Base-by-base conservation (phyloP, 1,140 invertebrate genomes). In the Belonocnema kinseyi region DNA sequence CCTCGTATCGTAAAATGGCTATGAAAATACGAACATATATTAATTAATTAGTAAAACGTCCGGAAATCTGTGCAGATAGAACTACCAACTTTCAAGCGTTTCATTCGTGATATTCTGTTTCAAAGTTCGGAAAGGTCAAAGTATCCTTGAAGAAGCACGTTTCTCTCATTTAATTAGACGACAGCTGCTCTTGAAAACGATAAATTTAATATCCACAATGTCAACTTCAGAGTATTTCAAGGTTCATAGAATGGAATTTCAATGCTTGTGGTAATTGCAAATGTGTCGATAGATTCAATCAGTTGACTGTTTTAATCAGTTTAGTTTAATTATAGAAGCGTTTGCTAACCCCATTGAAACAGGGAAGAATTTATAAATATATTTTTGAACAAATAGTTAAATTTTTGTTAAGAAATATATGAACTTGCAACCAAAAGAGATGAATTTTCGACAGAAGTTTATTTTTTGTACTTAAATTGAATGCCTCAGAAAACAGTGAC, bases 171-270 rank as follows among this genome's bases (percentile, higher is more conserved):
- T 66, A 66, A 66, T 66, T 40, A 66, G 46, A 66, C 26, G 61
- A 40, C 61, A 66, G 61, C 26, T 66, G 61, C 13, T 66, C 61
- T 66, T 66, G n/a, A n/a, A n/a, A n/a, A n/a, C n/a, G n/a, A n/a
- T n/a, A n/a, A n/a, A n/a, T n/a, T n/a, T n/a, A n/a, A n/a, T n/a
- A n/a, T n/a, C n/a, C n/a, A n/a, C n/a, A n/a, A n/a, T n/a, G n/a
- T 46, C 40, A 46, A 66, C 61, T 40, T 4, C 33, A 66, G 26
- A 66, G 14, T n/a, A 66, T 66, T 40, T 66, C 26, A 66, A 40
- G 61, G 61, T 66, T 66, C 14, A 40, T 66, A 1, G 33, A 66
- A 66, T 14, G 8, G 1, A 40, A 40, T 33, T 26, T 66, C 5
- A 4, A 66, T n/a, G 26, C 40, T n/a, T 56, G 17, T 2, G 14